phyloP scores from a whole-genome alignment of 2,797 vertebrate genomes.

The Catharus ustulatus region DNA sequence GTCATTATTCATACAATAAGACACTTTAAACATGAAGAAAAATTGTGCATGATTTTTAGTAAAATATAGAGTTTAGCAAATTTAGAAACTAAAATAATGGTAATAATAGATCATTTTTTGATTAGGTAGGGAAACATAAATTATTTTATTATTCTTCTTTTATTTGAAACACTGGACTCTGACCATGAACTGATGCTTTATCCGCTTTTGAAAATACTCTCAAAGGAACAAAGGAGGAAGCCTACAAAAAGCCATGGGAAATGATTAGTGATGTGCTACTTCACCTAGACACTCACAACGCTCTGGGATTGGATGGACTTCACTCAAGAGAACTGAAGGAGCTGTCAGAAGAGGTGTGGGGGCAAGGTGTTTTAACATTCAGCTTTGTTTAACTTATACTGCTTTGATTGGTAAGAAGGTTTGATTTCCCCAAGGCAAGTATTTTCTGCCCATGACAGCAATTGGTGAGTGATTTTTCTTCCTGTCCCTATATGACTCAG shows the following conservation, averaged over 20 bases:
- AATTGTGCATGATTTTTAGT: not conserved
- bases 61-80: not conserved
- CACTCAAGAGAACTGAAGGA: not conserved
- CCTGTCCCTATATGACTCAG: not conserved
- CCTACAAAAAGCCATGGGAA: not conserved
- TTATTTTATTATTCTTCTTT: not conserved
- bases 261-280: not conserved
- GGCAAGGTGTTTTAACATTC: not conserved
- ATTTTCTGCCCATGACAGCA: not conserved
- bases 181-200: not conserved
- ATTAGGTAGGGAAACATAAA: not conserved
- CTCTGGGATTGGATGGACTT: not conserved
- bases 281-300: not conserved
- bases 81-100: not conserved
- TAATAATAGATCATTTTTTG: not conserved
- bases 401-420: not conserved
- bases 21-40: not conserved
- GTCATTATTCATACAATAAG: not conserved
- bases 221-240: not conserved
- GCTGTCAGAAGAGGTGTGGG: not conserved
- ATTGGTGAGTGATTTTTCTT: not conserved
- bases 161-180: not conserved
- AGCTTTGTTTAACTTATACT: not conserved
- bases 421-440: accelerated
- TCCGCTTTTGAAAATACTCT: not conserved